Evolutionary conservation across 2,797 vertebrate genomes (phyloP).

Genomic region (Monodelphis domestica): DNA sequence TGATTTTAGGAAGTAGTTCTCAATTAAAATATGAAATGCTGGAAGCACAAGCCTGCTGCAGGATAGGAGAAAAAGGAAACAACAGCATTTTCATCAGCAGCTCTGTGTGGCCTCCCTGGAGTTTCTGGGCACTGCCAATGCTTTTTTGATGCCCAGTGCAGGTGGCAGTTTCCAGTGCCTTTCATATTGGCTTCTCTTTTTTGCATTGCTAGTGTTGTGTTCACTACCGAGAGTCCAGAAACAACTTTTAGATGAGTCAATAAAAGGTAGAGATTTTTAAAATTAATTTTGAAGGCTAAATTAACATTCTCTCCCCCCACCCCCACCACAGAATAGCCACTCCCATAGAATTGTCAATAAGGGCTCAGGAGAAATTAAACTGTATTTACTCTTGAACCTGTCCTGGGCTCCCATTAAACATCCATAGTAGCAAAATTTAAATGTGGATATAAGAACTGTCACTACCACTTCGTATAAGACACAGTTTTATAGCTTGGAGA

Average conservation of each 20-base stretch:
- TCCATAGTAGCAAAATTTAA: constrained; percentile 35
- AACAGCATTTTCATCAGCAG: constrained; percentile 9
- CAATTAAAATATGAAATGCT: constrained; percentile 46
- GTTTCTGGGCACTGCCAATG: background rate
- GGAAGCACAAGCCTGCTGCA: constrained; percentile 44
- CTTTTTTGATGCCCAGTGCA: constrained; percentile 33
- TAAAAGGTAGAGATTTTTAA: constrained; percentile 45
- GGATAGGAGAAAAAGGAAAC: constrained; percentile 39
- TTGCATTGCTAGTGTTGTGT: constrained; percentile 39
- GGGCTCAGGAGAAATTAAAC: constrained; percentile 58
- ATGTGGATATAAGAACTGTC: constrained; percentile 34
- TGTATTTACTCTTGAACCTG: constrained; percentile 53
- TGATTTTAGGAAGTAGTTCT: constrained; percentile 31
- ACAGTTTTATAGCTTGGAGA: background rate
- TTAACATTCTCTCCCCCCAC: constrained; percentile 57
- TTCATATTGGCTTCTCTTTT: constrained; percentile 43
- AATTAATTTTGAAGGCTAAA: constrained; percentile 54
- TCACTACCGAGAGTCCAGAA: background rate
- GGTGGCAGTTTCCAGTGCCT: constrained; percentile 16
- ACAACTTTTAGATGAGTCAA: constrained; percentile 49
- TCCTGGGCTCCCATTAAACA: constrained; percentile 39
- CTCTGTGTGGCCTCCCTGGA: constrained; percentile 16
- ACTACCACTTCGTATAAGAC: constrained; percentile 26
- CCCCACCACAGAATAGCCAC: constrained; percentile 51
- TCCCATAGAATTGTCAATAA: constrained; percentile 22